Percentiles rank a stretch among this genome's conserved stretches.
phyloP scores from a whole-genome alignment of 2,113 vertebrate species.

The Lepus europaeus region DNA sequence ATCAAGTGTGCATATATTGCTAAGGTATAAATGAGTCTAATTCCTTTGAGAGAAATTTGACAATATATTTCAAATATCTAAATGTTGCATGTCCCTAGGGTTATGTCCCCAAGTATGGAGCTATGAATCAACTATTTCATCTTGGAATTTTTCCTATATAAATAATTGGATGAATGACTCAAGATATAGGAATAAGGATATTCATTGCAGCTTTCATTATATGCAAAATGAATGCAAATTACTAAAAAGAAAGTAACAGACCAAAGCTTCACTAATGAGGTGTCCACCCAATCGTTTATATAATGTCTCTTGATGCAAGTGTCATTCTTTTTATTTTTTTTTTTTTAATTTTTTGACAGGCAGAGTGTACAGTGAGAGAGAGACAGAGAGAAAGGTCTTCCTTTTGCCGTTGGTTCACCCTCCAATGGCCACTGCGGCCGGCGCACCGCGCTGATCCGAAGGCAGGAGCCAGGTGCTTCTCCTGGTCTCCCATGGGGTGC shows the following conservation, averaged over 20 bases:
- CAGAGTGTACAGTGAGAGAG: no score
- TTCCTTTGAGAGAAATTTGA: slow-evolving; percentile 27
- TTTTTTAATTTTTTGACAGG: no score
- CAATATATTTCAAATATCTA: background rate
- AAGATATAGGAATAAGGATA: background rate
- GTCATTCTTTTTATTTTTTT: background rate
- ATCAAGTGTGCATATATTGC: background rate
- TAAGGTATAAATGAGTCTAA: background rate
- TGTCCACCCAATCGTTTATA: background rate
- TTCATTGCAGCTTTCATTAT: background rate
- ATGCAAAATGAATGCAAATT: background rate
- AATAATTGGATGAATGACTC: background rate
- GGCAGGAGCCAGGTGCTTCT: no score
- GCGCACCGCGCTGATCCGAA: no score
- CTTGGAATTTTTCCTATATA: slow-evolving; percentile 32
- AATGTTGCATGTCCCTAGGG: background rate
- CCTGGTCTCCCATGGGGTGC: no score
- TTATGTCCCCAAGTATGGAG: background rate
- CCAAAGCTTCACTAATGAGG: background rate
- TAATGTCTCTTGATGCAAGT: background rate
- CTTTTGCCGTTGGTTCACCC: no score
- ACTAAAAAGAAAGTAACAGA: background rate
- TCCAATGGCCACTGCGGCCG: no score
- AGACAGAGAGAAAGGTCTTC: no score
- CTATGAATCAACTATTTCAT: background rate